Conservation (phyloP, 2,113 vertebrate species). For the Lepisosteus oculatus region DNA sequence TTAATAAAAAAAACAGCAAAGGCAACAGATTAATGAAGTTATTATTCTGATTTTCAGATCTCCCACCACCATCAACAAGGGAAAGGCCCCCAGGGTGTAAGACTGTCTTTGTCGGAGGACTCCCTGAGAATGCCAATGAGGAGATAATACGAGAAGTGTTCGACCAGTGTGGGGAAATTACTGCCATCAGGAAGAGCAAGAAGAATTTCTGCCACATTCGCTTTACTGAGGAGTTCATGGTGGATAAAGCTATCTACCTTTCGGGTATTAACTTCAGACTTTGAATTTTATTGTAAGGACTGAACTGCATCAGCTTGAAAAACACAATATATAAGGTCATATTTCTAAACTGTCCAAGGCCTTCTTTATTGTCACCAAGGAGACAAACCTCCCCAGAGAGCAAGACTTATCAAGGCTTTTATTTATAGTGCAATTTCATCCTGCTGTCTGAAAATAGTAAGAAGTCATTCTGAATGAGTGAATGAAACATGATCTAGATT, state of each 20-base stretch:
- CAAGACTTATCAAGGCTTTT: too few species aligned
- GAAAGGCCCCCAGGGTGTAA: conserved; percentile 86
- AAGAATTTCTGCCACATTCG: conserved; percentile 93
- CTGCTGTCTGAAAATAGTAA: too few species aligned
- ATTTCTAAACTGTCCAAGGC: too few species aligned
- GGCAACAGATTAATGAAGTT: not conserved
- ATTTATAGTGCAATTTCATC: too few species aligned
- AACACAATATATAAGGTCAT: too few species aligned
- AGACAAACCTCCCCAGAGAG: too few species aligned
- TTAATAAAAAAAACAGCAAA: not conserved
- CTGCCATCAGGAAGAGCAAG: conserved; percentile 88
- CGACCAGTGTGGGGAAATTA: conserved; percentile 84
- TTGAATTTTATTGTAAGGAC: not conserved
- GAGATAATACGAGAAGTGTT: conserved; percentile 87
- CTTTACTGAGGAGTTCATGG: conserved; percentile 86
- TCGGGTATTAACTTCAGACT: conserved; percentile 64
- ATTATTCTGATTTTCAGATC: conserved; percentile 56
- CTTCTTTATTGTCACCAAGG: too few species aligned
- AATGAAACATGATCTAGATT: too few species aligned
- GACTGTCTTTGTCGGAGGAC: conserved; percentile 86
- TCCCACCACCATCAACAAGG: conserved; percentile 84
- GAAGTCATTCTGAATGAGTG: too few species aligned
- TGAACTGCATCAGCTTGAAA: not conserved
- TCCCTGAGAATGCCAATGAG: conserved; percentile 84
- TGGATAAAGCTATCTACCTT: conserved; percentile 88